A percentile compares a stretch with the other conserved stretches of the same genome.
Conservation (phyloP, 37 sponge, comb jelly and placozoan species). For the Oscarella lobularis region DNA sequence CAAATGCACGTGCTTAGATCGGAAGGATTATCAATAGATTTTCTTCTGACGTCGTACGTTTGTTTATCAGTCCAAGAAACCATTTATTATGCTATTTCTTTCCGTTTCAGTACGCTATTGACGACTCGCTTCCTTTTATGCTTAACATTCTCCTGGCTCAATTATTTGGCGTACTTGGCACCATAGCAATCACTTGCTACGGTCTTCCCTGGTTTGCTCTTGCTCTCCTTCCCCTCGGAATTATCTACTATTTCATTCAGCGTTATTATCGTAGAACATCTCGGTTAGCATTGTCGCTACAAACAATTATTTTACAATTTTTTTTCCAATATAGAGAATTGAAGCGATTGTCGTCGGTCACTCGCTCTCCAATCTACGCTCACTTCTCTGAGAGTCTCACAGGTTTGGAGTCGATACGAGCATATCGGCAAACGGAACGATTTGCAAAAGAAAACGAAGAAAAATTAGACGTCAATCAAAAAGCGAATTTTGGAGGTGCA, state of each 20-base stretch:
- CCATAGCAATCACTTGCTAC: conserved; percentile 76
- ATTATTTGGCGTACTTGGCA: conserved; percentile 70
- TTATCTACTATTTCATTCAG: conserved; percentile 88
- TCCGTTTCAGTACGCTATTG: conserved; percentile 72
- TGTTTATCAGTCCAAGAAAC: background rate
- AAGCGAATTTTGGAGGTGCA: conserved; percentile 77
- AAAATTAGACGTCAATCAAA: conserved; percentile 63
- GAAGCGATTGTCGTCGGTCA: conserved; percentile 82
- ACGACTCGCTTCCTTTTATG: conserved; percentile 88
- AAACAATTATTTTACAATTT: no score
- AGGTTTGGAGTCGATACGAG: conserved; percentile 70
- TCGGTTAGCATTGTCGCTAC: no score
- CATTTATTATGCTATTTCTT: background rate
- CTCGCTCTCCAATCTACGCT: conserved; percentile 87
- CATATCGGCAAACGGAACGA: conserved; percentile 40
- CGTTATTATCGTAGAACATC: conserved; percentile 88
- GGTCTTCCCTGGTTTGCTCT: conserved; percentile 81
- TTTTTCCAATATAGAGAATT: conserved; percentile 60
- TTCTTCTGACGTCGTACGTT: conserved; percentile 74
- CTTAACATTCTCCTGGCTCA: conserved; percentile 91
- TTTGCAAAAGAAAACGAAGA: conserved; percentile 57
- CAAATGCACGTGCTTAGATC: background rate
- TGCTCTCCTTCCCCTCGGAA: conserved; percentile 56
- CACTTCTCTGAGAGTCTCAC: conserved; percentile 87
- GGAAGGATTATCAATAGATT: conserved; percentile 40